Evolutionary conservation across 1,140 invertebrate species (phyloP), one percentile per base, ranked within the genome.

Genomic region (Agraylea sexmaculata): DNA sequence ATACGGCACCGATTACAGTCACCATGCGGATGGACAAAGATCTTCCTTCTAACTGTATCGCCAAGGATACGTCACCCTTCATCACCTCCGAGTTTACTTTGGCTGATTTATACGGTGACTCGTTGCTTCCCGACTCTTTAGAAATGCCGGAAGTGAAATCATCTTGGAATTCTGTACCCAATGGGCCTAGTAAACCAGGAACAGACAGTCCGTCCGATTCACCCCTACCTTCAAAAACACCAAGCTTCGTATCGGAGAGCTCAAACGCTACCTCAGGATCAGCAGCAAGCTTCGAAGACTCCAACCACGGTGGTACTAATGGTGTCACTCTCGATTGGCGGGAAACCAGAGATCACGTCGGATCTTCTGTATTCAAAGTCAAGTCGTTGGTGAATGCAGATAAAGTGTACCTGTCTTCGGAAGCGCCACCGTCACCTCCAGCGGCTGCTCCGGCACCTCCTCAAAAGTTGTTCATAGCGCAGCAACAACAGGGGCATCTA

Each of bases 1-100:
- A 62, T 32, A 60, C 69, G 47, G 70, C 69, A 10, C 68, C 74
- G n/a, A 67, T 78, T 42, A 52, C 68, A 1, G 61, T 77, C 12
- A 73, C 77, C 47, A 51, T 62, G 19, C 54, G 68, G 33, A 56
- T 63, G 11, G 39, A 47, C 36, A 8, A 51, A 29, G 34, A 47
- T 50, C 50, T 30, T 52, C 55, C 59, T 11, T 53, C 54, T 17
- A 56, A 60, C 20, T 51, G 57, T n/a, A 57, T 64, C 10, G 57
- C 63, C 27, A 57, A 51, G 11, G 60, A 59, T n/a, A 49, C 58
- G 1, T 60, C 63, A 21, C 53, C 59, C 0, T 70, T 70, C 54
- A 59, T 60, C 12, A 66, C 69, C 6, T 52, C 60, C 1, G 59
- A 65, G 48, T 66, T 70, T 51, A 68, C 59, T 0, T 53, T 69